Evolutionary conservation across 1,140 invertebrate species (phyloP), one percentile per base, ranked within the genome.

Genomic region (Rhopalosiphum padi): DNA sequence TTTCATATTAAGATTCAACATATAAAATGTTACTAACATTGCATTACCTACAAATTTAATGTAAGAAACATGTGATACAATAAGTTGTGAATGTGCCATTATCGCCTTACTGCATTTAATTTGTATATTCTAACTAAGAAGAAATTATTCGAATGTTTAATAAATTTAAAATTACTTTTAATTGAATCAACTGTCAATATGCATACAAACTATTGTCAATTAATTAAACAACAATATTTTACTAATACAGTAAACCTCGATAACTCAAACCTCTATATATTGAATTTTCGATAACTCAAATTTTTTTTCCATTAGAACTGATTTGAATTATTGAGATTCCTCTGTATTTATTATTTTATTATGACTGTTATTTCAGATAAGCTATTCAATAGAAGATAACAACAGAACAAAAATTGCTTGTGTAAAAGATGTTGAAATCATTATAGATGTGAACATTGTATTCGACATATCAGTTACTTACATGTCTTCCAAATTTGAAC

Each of bases 401-500:
- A 87, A 85, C 23, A 90, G 88, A 43, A 85, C 51, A 88, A 85
- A 68, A 41, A 90, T 94, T 82, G 68, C 90, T 15, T 93, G 95
- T 94, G 95, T 95, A 30, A 97, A 96, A 95, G 97, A 97, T 94
- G 96, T 96, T 94, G 96, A 94, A 22, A 96, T 97, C 94, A 95
- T 96, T 94, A 95, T 97, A 68, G 95, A 96, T 94, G 96, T 97
- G 23, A 96, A 96, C 3, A 97, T 97, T 94, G 97, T 97, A 87
- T 97, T 97, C 95, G 97, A 97, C 94, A 95, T 97, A 22, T 95
- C 95, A 7, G 96, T 97, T n/a, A 96, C 96, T 94, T 97, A 97
- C 96, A 96, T 96, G 83, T 96, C 96, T 55, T 96, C 96, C 94
- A 95, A 96, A 93, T 97, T 97, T 94, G 96, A 97, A 94, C 95